phyloP scores from a whole-genome alignment of 2,888 invertebrate genomes.

The Erebia aethiops region DNA sequence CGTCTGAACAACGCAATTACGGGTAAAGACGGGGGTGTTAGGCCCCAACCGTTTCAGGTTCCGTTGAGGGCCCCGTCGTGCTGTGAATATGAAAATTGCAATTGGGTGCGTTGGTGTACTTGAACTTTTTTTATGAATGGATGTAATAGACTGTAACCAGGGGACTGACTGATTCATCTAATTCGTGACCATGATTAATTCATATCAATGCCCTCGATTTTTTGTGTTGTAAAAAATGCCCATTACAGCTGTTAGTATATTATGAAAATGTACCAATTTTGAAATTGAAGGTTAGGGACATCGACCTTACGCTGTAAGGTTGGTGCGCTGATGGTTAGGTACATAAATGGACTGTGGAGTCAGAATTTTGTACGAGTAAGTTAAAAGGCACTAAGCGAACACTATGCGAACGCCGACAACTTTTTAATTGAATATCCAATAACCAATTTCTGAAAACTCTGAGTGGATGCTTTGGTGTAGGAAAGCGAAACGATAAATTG shows the following conservation, averaged over 20 bases:
- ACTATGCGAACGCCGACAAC: slow-evolving; percentile 30
- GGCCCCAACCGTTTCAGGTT: slow-evolving; percentile 25
- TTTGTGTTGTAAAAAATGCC: neutral
- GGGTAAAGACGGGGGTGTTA: slow-evolving; percentile 31
- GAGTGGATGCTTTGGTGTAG: neutral
- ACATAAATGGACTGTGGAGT: neutral
- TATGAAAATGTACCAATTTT: neutral
- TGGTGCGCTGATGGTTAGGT: too few species aligned
- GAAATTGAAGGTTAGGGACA: neutral
- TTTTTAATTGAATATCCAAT: slow-evolving; percentile 39
- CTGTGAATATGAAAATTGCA: slow-evolving; percentile 14
- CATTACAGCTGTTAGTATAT: neutral
- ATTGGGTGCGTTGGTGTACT: slow-evolving; percentile 5
- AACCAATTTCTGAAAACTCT: slow-evolving; percentile 32
- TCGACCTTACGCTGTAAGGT: too few species aligned
- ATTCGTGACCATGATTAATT: neutral
- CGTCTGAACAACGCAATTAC: slow-evolving; percentile 38
- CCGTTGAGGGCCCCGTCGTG: slow-evolving; percentile 10
- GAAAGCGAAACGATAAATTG: neutral
- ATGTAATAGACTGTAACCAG: neutral
- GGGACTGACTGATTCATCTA: neutral
- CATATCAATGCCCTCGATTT: neutral
- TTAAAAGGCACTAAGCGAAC: slow-evolving; percentile 36
- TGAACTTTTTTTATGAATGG: neutral
- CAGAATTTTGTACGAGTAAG: slow-evolving; percentile 27